Conservation (phyloP, 2,888 invertebrate species). For the Phytoseiulus persimilis region DNA sequence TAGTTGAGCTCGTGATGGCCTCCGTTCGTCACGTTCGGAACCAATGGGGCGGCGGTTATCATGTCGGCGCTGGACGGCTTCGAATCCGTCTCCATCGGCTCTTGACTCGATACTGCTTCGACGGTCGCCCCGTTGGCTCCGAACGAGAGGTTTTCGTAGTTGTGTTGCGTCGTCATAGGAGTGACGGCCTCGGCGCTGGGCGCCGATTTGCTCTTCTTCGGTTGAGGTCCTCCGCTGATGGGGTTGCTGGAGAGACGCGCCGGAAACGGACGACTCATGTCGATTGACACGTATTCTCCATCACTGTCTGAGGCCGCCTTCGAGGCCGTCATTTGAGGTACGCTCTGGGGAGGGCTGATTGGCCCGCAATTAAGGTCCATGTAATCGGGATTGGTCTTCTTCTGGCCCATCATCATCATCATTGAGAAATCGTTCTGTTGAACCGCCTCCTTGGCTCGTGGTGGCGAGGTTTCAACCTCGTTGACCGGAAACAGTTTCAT, state of each 20-base stretch:
- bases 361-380: slow-evolving; percentile 21
- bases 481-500: slow-evolving; percentile 28
- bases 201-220: slow-evolving; percentile 26
- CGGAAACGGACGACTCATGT: slow-evolving; percentile 13
- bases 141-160: slow-evolving; percentile 28
- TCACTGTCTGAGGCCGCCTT: neutral
- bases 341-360: neutral
- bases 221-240: neutral
- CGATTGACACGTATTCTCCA: slow-evolving; percentile 23
- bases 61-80: neutral
- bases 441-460: neutral
- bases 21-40: neutral
- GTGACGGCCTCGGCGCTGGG: neutral
- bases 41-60: neutral
- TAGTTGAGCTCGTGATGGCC: slow-evolving; percentile 28
- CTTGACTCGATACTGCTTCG: neutral
- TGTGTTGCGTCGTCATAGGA: slow-evolving; percentile 21
- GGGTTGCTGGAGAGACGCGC: neutral
- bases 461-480: neutral
- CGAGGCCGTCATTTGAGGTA: neutral
- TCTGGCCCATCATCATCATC: no score
- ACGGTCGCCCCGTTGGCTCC: slow-evolving; percentile 35
- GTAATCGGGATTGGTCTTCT: slow-evolving; percentile 14
- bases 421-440: neutral
- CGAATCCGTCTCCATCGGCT: slow-evolving; percentile 37